These are phyloP conservation scores for Promerops cafer DNA, from an alignment of 2,113 vertebrate genomes.

Conservation along the genomic window DNA sequence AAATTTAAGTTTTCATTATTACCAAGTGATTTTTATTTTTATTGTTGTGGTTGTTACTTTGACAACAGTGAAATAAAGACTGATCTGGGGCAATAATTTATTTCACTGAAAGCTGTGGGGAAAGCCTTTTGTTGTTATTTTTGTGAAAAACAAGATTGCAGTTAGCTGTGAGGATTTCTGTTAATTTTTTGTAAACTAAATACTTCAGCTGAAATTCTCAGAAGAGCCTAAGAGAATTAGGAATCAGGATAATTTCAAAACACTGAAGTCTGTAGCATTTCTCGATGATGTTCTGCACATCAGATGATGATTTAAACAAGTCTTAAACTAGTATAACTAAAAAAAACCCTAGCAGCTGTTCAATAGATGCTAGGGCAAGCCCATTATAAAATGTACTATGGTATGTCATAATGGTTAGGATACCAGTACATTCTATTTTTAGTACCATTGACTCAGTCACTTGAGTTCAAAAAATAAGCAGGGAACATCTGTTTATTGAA, in stretches of 20 bases:
- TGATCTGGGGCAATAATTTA: background rate
- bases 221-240: background rate
- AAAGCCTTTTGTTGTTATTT: background rate
- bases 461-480: slow-evolving; percentile 51
- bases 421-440: slow-evolving; percentile 52
- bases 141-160: background rate
- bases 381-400: slow-evolving; percentile 66
- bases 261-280: background rate
- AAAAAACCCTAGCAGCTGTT: slow-evolving; percentile 64
- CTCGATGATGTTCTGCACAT: background rate
- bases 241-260: background rate
- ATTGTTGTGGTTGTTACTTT: background rate
- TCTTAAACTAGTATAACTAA: slow-evolving; percentile 34
- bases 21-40: background rate
- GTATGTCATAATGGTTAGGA: slow-evolving; percentile 62
- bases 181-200: background rate
- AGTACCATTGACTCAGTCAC: slow-evolving; percentile 62
- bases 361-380: slow-evolving; percentile 55
- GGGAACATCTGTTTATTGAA: slow-evolving; percentile 55
- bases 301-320: slow-evolving; percentile 38
- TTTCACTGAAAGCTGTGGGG: background rate
- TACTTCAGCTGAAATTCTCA: background rate
- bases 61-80: background rate
- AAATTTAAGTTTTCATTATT: background rate
- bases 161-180: background rate